phyloP scores from a whole-genome alignment of 1,140 invertebrate species.

The Tenebrio molitor region DNA sequence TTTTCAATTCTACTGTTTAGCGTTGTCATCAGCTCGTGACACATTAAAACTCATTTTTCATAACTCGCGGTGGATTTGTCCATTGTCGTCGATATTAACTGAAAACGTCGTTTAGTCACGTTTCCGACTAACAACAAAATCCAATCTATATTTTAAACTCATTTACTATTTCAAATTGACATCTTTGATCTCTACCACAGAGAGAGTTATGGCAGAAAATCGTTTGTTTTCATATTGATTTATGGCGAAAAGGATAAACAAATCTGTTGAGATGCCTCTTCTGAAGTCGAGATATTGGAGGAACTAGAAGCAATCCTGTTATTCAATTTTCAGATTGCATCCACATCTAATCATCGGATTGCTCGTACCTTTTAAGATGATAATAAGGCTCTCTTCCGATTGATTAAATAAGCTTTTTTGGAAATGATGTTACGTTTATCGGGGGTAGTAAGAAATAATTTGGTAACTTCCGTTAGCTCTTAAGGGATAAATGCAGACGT shows the following conservation, averaged over 20 bases:
- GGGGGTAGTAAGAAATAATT: slow-evolving; percentile 26
- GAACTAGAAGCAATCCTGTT: too few relatives aligned
- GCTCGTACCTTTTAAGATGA: not conserved
- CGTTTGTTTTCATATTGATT: slow-evolving; percentile 29
- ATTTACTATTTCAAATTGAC: slow-evolving; percentile 21
- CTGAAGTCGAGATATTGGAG: not conserved
- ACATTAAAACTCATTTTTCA: slow-evolving; percentile 35
- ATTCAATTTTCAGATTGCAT: not conserved
- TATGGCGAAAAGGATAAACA: not conserved
- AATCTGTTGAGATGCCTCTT: slow-evolving; percentile 2
- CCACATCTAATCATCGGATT: not conserved
- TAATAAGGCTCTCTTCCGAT: not conserved
- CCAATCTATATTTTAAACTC: slow-evolving; percentile 19
- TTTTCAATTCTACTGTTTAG: slow-evolving; percentile 26
- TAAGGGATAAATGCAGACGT: slow-evolving; percentile 37
- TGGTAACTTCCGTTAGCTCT: slow-evolving; percentile 38
- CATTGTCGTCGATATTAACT: slow-evolving; percentile 26
- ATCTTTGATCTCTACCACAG: slow-evolving; percentile 11
- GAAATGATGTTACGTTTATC: slow-evolving; percentile 37
- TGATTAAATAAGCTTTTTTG: slow-evolving; percentile 27
- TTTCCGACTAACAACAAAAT: not conserved
- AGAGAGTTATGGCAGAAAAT: not conserved
- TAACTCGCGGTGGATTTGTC: slow-evolving; percentile 15
- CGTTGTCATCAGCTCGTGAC: slow-evolving; percentile 29
- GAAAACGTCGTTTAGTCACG: slow-evolving; percentile 8